These are phyloP conservation scores for Rhagoletis pomonella DNA, from an alignment of 1,140 invertebrate genomes.

Conservation along the genomic window DNA sequence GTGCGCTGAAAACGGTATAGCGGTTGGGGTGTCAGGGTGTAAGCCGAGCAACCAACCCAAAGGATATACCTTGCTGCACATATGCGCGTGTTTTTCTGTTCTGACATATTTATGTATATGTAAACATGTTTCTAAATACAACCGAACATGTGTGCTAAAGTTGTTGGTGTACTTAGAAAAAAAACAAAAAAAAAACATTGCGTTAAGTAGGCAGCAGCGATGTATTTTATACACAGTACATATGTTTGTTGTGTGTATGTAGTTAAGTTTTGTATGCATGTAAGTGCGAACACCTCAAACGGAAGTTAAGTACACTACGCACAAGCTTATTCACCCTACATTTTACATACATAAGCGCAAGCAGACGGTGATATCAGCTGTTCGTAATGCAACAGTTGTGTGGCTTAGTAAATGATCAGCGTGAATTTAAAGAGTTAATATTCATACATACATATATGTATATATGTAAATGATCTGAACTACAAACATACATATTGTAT, in stretches of 20 bases:
- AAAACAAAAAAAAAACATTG: no score
- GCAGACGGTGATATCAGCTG: background rate
- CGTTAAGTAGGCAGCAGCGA: conserved; percentile 6
- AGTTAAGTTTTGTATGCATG: background rate
- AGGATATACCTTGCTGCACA: conserved; percentile 34
- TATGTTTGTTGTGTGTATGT: background rate
- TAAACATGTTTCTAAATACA: conserved; percentile 18
- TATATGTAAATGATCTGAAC: no score
- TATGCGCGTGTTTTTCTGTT: background rate
- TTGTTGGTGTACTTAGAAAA: background rate
- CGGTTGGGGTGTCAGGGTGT: background rate
- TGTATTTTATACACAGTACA: background rate
- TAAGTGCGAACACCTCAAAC: conserved; percentile 37
- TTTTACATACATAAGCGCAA: background rate
- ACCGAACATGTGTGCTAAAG: background rate
- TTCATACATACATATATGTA: no score
- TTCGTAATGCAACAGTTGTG: background rate
- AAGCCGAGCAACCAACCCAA: background rate
- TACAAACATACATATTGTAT: no score
- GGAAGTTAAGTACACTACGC: conserved; percentile 51
- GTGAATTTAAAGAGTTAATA: no score
- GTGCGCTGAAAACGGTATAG: background rate
- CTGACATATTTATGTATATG: background rate
- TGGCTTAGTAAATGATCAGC: background rate
- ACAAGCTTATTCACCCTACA: background rate